phyloP scores from a whole-genome alignment of 2,797 vertebrate species.

The Bradypus variegatus region DNA sequence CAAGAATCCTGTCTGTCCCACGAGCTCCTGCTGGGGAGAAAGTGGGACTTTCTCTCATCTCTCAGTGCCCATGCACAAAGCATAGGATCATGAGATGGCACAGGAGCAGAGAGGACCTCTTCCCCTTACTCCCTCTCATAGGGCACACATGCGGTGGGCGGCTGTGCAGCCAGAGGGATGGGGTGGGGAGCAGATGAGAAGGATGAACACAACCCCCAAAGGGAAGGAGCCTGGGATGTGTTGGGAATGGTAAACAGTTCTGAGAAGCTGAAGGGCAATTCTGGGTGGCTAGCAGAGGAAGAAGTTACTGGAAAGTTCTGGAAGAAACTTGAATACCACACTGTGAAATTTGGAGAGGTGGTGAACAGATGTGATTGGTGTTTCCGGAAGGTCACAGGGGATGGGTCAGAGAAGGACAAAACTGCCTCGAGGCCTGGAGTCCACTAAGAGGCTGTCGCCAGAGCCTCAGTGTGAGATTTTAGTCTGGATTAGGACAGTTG shows the following conservation, averaged over 20 bases:
- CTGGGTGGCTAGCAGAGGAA: background rate
- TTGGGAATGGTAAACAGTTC: background rate
- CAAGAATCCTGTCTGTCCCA: background rate
- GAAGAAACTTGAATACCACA: background rate
- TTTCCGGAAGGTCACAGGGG: background rate
- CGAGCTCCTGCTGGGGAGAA: background rate
- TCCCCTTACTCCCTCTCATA: background rate
- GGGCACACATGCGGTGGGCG: background rate
- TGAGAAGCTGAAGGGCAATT: background rate
- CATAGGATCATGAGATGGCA: background rate
- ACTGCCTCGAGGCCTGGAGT: background rate
- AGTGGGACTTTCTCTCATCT: background rate
- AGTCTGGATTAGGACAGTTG: background rate
- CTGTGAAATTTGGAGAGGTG: background rate
- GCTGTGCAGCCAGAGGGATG: background rate
- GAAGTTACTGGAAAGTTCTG: background rate
- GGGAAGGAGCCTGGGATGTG: background rate
- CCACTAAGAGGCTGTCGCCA: background rate
- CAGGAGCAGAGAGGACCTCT: background rate
- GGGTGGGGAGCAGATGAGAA: background rate
- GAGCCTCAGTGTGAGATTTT: background rate
- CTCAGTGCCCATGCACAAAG: background rate
- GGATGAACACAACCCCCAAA: background rate
- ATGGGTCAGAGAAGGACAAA: background rate
- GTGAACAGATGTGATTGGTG: background rate